phyloP scores from a whole-genome alignment of 2,888 invertebrate genomes.

The Lithophane leautieri region DNA sequence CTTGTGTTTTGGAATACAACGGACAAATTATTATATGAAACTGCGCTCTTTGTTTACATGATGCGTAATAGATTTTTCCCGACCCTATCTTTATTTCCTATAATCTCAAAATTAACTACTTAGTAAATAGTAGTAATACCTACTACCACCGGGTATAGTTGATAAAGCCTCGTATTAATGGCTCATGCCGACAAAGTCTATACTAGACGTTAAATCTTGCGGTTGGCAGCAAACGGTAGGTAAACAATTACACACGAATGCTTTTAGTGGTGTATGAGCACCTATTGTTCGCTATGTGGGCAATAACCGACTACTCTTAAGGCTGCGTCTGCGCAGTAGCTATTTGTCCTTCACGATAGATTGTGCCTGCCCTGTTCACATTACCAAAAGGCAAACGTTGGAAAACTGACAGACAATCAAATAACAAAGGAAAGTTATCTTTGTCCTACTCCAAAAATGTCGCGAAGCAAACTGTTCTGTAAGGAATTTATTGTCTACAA shows the following conservation, averaged over 20 bases:
- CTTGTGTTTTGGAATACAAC: conserved; percentile 84
- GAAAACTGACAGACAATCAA: conserved; percentile 47
- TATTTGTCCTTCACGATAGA: conserved; percentile 70
- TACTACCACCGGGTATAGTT: conserved; percentile 19
- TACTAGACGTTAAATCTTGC: conserved; percentile 68
- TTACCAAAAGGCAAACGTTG: conserved; percentile 30
- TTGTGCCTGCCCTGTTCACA: conserved; percentile 63
- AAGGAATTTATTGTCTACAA: conserved; percentile 69
- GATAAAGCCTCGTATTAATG: conserved; percentile 48
- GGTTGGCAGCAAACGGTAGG: conserved; percentile 73
- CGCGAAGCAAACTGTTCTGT: conserved; percentile 41
- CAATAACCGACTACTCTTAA: conserved; percentile 70
- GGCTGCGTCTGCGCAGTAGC: conserved; percentile 64
- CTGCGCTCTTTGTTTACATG: conserved; percentile 42
- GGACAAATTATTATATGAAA: conserved; percentile 75
- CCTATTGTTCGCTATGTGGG: conserved; percentile 77
- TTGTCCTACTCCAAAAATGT: conserved; percentile 71
- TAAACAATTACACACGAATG: conserved; percentile 81
- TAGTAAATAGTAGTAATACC: conserved; percentile 19
- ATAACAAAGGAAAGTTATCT: conserved; percentile 67
- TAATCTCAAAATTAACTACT: conserved; percentile 10
- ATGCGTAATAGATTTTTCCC: conserved; percentile 22
- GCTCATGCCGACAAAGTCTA: conserved; percentile 60
- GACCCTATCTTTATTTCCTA: not conserved
- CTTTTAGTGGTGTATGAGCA: conserved; percentile 78